Evolutionary conservation across 2,888 invertebrate genomes (phyloP), one percentile per base, ranked within the genome.

Genomic region (Eristalinus sepulchralis): DNA sequence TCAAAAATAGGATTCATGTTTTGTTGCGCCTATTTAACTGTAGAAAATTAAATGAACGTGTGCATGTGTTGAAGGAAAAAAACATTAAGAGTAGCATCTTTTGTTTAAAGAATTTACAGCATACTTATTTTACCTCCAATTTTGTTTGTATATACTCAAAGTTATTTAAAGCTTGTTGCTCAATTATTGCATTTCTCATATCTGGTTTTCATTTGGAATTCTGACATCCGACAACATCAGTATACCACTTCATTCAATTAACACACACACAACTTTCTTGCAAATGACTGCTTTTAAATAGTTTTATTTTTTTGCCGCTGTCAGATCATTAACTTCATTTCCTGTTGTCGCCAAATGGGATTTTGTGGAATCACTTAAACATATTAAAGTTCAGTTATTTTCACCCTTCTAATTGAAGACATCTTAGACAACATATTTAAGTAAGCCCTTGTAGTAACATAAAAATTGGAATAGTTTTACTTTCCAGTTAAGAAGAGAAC

Each of bases 1-100:
- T 47, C 17, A 47, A 5, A 47, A n/a, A 3, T 3, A 17, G 8
- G 17, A 17, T 47, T 8, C 17, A 47, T 47, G 47, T 47, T 47
- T 75, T 76, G 66, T 67, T 85, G 47, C 55, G 71, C 55, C 62
- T 76, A 33, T 55, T 80, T 80, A 22, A 67, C 76, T 71, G 68
- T 83, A 83, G 75, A 53, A 75, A 9, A 53, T 33, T 11, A 70
- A 55, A 47, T 68, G 64, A 70, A 75, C 39, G 55, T 76, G 59
- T 76, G 83, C 83, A 83, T 83, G 83, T 77, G 36, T 64, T 47
- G 17, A 8, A 47, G 34, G 10, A 34, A 34, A 9, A n/a, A 34
- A 47, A 20, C 55, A 62, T 5, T 11, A 63, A 57, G 9, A 47
- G 20, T 67, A 75, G 66, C 66, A 66, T 75, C 67, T 39, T 66